phyloP scores from a whole-genome alignment of 2,888 invertebrate genomes.

The Priapulus caudatus region DNA sequence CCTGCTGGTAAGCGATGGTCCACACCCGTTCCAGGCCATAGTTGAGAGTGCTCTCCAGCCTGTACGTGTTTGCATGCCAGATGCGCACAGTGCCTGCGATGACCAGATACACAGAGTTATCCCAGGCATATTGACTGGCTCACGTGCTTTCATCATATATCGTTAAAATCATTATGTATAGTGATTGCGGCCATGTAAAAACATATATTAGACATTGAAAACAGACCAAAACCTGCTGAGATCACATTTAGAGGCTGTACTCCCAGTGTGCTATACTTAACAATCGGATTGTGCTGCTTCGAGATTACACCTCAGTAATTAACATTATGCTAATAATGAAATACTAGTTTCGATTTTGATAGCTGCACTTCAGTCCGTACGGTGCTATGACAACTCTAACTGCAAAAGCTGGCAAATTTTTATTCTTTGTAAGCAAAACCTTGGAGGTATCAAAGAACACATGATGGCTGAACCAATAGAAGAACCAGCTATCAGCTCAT shows the following conservation, averaged over 20 bases:
- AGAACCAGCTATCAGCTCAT: too few relatives aligned
- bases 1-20: slow-evolving; percentile 83
- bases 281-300: too few relatives aligned
- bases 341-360: too few relatives aligned
- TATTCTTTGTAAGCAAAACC: too few relatives aligned
- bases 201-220: background rate
- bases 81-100: slow-evolving; percentile 74
- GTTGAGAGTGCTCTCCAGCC: slow-evolving; percentile 87
- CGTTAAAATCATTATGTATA: slow-evolving; percentile 2
- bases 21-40: slow-evolving; percentile 97
- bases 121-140: background rate
- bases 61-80: slow-evolving; percentile 98
- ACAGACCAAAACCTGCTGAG: background rate
- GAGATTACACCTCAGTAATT: too few relatives aligned
- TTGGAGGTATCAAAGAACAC: too few relatives aligned
- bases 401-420: too few relatives aligned
- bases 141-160: background rate
- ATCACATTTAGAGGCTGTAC: background rate
- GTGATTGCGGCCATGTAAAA: slow-evolving; percentile 1
- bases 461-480: too few relatives aligned
- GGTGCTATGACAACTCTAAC: too few relatives aligned
- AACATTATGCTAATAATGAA: too few relatives aligned
- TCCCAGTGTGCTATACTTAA: background rate
- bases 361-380: too few relatives aligned
- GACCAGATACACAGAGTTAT: background rate